Evolutionary conservation across 2,113 vertebrate species (phyloP), one percentile per base, ranked within the genome.

Genomic region (Bothrops jararaca): DNA sequence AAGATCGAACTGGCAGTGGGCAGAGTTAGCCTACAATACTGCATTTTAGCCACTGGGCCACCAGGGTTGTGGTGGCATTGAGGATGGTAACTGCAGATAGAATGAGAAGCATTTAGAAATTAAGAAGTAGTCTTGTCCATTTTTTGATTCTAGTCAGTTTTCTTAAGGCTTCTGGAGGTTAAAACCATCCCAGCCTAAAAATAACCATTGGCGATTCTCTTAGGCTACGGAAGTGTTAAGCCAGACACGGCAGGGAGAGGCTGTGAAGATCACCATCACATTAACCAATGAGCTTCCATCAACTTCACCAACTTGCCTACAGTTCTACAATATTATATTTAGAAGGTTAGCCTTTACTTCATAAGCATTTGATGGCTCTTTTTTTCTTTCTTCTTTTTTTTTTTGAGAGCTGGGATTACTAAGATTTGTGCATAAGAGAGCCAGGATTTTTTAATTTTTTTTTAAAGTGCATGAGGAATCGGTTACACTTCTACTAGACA

Each of bases 321-420:
- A 99, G 74, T 99, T 99, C 92, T 99, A 99, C 95, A 99, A 99
- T 94, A 99, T 99, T 92, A 98, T 99, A 60, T 99, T 99, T 94
- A 98, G 97, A 96, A 98, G 98, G 99, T 99, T 92, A 86, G 96
- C 39, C 94, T 9, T 94, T 22, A 26, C 3, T 50, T 1, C 13
- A 20, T 50, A 60, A 4, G 10, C 45, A 13, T 24, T 50, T 23
- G 39, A 42, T 69, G 23, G 5, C 48, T 48, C 6, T 48, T 45
- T 45, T 58, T 23, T 24, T 64, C 29, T 0, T 29, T n/a, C n/a
- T 42, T 42, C 5, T 2, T 2, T 57, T 10, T 54, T 54, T 0
- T 0, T 26, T 29, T 13, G 42, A 50, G 10, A 26, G 42, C 85
- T 48, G 23, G 5, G 45, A 26, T 50, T 50, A 12, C 5, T 80